Percentiles rank a stretch among this genome's conserved stretches.
phyloP scores from a whole-genome alignment of 2,113 vertebrate species.

The Lasiurus borealis region DNA sequence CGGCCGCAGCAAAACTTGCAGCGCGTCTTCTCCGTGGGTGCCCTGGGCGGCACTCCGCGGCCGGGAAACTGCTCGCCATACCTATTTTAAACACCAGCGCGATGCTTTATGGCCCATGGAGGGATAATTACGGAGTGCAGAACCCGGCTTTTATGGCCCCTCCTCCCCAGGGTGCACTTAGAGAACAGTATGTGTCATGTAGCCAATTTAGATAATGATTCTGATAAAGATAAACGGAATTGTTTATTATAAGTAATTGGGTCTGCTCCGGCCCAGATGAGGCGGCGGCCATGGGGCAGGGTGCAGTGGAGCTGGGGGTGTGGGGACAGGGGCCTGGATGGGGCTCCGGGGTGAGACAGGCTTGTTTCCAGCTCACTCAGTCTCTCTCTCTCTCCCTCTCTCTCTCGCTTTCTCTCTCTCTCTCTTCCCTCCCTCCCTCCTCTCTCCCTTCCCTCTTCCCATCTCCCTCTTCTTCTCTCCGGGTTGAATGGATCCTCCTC shows the following conservation, averaged over 20 bases:
- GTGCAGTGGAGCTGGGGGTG: background rate
- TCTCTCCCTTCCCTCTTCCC: background rate
- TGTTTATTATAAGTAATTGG: slow-evolving; percentile 99
- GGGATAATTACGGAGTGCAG: slow-evolving; percentile 96
- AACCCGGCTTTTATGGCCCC: slow-evolving; percentile 89
- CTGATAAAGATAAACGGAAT: slow-evolving; percentile 98
- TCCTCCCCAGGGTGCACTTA: slow-evolving; percentile 96
- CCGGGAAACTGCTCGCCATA: slow-evolving; percentile 86
- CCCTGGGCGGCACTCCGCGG: slow-evolving; percentile 75
- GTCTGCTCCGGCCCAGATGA: slow-evolving; percentile 89
- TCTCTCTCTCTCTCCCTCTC: background rate
- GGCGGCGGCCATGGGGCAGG: slow-evolving; percentile 77
- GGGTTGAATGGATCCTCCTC: slow-evolving; percentile 61
- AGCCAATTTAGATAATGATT: slow-evolving; percentile 99
- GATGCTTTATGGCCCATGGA: slow-evolving; percentile 93
- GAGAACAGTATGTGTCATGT: slow-evolving; percentile 95
- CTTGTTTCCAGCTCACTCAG: no score
- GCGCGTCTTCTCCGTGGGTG: slow-evolving; percentile 80
- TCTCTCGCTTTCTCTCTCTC: no score
- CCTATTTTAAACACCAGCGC: slow-evolving; percentile 90
- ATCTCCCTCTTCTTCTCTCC: background rate
- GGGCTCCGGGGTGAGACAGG: background rate
- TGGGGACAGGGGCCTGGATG: slow-evolving; percentile 12
- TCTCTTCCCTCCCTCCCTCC: no score
- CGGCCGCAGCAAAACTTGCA: slow-evolving; percentile 75